These are phyloP conservation scores for Python bivittatus DNA, from an alignment of 2,113 vertebrate species.

Conservation along the genomic window DNA sequence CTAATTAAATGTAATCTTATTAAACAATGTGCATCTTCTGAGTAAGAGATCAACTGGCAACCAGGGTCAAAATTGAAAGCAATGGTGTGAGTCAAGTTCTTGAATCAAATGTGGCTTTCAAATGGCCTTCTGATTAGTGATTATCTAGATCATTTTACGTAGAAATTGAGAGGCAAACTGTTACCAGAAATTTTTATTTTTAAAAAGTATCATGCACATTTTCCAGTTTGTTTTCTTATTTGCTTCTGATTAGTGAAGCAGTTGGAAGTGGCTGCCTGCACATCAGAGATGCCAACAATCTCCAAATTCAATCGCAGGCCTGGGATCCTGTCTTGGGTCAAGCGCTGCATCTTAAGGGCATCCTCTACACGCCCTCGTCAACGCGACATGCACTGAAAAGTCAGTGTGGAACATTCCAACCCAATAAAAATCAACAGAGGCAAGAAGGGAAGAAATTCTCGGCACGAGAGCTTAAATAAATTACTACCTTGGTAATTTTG, in stretches of 20 bases:
- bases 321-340: not conserved
- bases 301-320: conserved; percentile 49
- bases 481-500: conserved; percentile 55
- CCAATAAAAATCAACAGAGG: conserved; percentile 68
- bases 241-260: conserved; percentile 31
- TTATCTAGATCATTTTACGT: conserved; percentile 48
- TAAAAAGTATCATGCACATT: conserved; percentile 47
- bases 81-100: conserved; percentile 38
- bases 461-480: conserved; percentile 62
- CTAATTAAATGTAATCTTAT: conserved; percentile 68
- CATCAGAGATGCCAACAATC: not conserved
- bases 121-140: conserved; percentile 35
- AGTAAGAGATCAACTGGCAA: conserved; percentile 50
- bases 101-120: conserved; percentile 22
- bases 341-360: conserved; percentile 32
- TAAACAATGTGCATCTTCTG: conserved; percentile 61
- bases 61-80: conserved; percentile 18
- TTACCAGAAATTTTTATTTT: conserved; percentile 50
- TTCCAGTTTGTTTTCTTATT: conserved; percentile 40
- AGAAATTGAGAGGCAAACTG: conserved; percentile 45
- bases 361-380: conserved; percentile 43
- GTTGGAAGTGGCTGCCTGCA: conserved; percentile 30
- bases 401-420: conserved; percentile 62
- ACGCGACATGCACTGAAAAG: conserved; percentile 50
- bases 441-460: conserved; percentile 53